These are phyloP conservation scores for Papilio helenus DNA, from an alignment of 1,140 invertebrate species.

Conservation along the genomic window DNA sequence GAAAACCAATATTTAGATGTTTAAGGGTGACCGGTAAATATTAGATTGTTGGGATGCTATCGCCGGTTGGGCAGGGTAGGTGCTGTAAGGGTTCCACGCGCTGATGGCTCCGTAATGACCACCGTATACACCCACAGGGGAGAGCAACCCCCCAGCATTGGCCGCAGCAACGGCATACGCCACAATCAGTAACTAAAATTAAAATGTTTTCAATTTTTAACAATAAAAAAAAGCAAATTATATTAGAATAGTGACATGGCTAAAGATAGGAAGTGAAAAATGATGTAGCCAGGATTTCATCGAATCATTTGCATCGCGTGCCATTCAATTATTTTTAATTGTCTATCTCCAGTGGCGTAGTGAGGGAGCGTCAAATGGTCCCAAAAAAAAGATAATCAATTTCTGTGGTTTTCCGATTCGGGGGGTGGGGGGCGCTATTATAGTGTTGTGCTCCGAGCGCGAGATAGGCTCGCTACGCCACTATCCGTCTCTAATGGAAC, in stretches of 20 bases:
- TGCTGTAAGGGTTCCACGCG: conserved; percentile 67
- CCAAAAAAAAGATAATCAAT: too few species aligned
- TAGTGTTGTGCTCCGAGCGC: too few species aligned
- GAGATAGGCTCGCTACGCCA: too few species aligned
- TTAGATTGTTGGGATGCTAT: conserved; percentile 85
- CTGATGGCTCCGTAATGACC: conserved; percentile 55
- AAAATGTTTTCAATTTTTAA: conserved; percentile 2
- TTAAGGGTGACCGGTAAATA: conserved; percentile 85
- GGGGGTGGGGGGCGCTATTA: too few species aligned
- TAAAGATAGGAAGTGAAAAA: not conserved
- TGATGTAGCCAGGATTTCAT: not conserved
- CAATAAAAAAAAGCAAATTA: not conserved
- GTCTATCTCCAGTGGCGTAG: too few species aligned
- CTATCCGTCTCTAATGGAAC: too few species aligned
- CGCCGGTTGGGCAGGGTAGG: conserved; percentile 80
- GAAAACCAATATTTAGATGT: conserved; percentile 54
- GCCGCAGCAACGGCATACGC: conserved; percentile 65
- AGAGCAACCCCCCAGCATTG: conserved; percentile 58
- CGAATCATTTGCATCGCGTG: too few species aligned
- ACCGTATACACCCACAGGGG: conserved; percentile 53
- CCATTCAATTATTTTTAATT: not conserved
- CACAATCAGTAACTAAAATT: conserved; percentile 78
- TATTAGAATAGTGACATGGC: too few species aligned
- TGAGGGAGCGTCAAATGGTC: too few species aligned
- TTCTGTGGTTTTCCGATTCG: too few species aligned